Conservation (phyloP, 2,113 vertebrate species). For the Cervus canadensis region DNA sequence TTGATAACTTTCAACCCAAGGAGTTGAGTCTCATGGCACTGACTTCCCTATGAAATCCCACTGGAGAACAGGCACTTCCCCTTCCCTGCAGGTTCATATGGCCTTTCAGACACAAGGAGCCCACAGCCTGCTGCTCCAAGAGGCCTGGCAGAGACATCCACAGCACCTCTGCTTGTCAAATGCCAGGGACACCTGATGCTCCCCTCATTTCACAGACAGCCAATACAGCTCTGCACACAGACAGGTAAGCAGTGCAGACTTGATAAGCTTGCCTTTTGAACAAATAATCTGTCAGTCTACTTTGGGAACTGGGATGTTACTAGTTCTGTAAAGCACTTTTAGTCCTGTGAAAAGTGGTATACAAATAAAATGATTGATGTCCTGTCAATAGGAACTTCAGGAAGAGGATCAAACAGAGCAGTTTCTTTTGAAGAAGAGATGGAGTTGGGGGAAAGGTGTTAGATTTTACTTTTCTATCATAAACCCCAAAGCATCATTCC, state of each 20-base stretch:
- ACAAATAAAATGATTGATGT: slow-evolving; percentile 77
- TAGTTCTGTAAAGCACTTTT: slow-evolving; percentile 62
- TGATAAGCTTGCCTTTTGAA: slow-evolving; percentile 68
- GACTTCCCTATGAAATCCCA: not conserved
- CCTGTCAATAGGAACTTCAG: slow-evolving; percentile 75
- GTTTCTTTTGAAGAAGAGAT: slow-evolving; percentile 68
- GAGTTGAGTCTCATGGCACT: not conserved
- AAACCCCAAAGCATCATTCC: slow-evolving; percentile 73
- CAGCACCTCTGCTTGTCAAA: not conserved
- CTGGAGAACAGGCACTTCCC: not conserved
- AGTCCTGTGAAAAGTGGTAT: slow-evolving; percentile 64
- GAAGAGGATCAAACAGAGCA: slow-evolving; percentile 73
- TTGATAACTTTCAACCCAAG: not conserved
- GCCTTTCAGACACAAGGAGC: not conserved
- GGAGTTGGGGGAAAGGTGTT: slow-evolving; percentile 62
- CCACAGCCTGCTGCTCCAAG: not conserved
- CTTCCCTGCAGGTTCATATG: not conserved
- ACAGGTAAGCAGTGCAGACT: slow-evolving; percentile 54
- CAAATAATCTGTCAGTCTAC: slow-evolving; percentile 65
- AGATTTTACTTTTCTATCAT: slow-evolving; percentile 73
- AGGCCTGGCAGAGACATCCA: not conserved
- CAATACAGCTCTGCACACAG: not conserved
- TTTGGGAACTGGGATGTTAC: slow-evolving; percentile 66
- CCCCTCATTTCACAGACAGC: slow-evolving; percentile 51
- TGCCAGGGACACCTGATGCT: not conserved